Base-by-base conservation (phyloP, 1,140 invertebrate genomes). In the Atta colombica region DNA sequence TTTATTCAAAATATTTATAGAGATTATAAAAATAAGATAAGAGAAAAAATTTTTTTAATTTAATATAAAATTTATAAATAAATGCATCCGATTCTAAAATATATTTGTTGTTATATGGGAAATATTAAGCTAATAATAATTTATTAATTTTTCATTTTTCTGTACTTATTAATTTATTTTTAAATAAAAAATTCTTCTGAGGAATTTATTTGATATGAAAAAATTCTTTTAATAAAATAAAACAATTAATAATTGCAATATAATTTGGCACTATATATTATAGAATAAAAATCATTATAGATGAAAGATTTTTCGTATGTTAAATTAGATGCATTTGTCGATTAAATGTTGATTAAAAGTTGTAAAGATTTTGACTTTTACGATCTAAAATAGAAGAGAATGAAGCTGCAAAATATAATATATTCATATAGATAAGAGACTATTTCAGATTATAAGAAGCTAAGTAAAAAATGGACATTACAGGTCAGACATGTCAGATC, bases 401-500 rank as follows among this genome's bases (percentile, higher is more conserved):
- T 31, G 25, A 53, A 49, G 8, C 1, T 0, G 16, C 21, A n/a
- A 31, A 16, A 31, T 72, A 28, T 65, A 69, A 69, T n/a, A 12
- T 7, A n/a, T 7, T 18, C 16, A 16, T 66, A 66, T 8, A 45
- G 21, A 53, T 53, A 28, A 72, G 28, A 71, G 49, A 72, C 25
- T 18, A 72, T 55, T 53, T 31, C 25, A 72, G 18, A 3, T 16
- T 10, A 18, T 3, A 31, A 51, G 39, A 71, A 2, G 3, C 51
- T 31, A 31, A 72, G 49, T 53, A 72, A 49, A 72, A 72, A 14
- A 72, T 12, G 25, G 49, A 53, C 16, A 72, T 72, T 71, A 72
- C 21, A 1, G 51, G 49, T 72, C 69, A 55, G 51, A 55, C 69
- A n/a, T 55, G 16, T n/a, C 7, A 31, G 28, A 72, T 55, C 8